Evolutionary conservation across 2,888 invertebrate genomes (phyloP).

Genomic region (Limnephilus auricula): DNA sequence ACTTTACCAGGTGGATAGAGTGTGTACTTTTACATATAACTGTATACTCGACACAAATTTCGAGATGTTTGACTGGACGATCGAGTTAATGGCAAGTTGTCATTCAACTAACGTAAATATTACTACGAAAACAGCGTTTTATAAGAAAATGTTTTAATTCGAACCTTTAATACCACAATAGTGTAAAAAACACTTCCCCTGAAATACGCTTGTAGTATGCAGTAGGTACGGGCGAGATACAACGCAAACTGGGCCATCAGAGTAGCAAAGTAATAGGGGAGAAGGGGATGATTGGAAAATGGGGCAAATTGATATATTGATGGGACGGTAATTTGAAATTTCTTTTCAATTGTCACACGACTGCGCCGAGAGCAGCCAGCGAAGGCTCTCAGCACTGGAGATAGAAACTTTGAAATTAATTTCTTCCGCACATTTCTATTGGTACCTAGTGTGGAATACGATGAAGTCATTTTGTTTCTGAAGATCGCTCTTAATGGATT

Average conservation of each 20-base stretch:
- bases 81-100: too few relatives aligned
- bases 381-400: background rate
- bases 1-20: too few relatives aligned
- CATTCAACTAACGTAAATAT: too few relatives aligned
- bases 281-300: slow-evolving; percentile 2
- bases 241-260: background rate
- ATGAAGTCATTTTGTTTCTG: background rate
- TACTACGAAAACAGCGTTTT: too few relatives aligned
- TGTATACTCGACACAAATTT: too few relatives aligned
- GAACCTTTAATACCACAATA: background rate
- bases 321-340: slow-evolving; percentile 61
- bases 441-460: background rate
- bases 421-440: slow-evolving; percentile 5
- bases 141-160: background rate
- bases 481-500: background rate
- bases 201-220: background rate
- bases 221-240: background rate
- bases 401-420: slow-evolving; percentile 24
- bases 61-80: too few relatives aligned
- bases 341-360: slow-evolving; percentile 62
- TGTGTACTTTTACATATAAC: too few relatives aligned
- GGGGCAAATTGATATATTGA: slow-evolving; percentile 59
- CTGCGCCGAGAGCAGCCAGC: slow-evolving; percentile 13
- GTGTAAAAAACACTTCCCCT: background rate
- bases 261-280: background rate